Conservation (phyloP, 2,113 vertebrate species). For the Centropristis striata region DNA sequence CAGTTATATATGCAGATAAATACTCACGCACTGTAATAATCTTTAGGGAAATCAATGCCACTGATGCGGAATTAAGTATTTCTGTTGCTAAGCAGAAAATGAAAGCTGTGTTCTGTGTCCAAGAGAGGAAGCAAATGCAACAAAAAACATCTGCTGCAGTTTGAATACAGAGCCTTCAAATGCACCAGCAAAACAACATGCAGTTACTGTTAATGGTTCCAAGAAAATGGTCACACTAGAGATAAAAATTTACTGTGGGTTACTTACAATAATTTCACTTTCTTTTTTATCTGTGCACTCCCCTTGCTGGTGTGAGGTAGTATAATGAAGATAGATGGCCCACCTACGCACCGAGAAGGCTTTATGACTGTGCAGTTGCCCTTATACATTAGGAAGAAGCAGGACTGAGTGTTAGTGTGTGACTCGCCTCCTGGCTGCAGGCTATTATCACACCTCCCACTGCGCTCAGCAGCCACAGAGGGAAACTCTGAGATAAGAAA, state of each 20-base stretch:
- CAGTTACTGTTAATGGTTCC: conserved; percentile 14
- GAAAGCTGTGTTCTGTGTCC: not conserved
- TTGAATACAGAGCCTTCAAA: not conserved
- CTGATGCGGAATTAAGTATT: conserved; percentile 9
- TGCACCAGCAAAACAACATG: conserved; percentile 15
- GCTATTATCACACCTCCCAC: conserved; percentile 54
- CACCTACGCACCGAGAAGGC: conserved; percentile 38
- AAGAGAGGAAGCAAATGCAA: not conserved
- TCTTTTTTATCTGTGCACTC: conserved; percentile 28
- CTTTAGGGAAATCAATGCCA: conserved; percentile 17
- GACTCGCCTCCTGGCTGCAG: conserved; percentile 51
- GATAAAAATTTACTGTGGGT: conserved; percentile 19
- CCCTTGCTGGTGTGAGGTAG: conserved; percentile 13
- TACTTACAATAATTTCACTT: conserved; percentile 34
- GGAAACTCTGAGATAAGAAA: conserved; percentile 7
- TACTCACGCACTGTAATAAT: not conserved
- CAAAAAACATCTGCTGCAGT: not conserved
- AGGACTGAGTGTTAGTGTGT: conserved; percentile 28
- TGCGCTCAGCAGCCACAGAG: not conserved
- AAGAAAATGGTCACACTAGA: conserved; percentile 20
- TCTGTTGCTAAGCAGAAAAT: conserved; percentile 13
- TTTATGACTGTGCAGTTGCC: conserved; percentile 54
- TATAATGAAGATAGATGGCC: conserved; percentile 63
- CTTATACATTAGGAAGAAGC: conserved; percentile 42
- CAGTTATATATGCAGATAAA: conserved; percentile 1